Percentiles rank a stretch among this genome's conserved stretches.
phyloP scores from a whole-genome alignment of 2,797 vertebrate genomes.

The Chrosomus eos region DNA sequence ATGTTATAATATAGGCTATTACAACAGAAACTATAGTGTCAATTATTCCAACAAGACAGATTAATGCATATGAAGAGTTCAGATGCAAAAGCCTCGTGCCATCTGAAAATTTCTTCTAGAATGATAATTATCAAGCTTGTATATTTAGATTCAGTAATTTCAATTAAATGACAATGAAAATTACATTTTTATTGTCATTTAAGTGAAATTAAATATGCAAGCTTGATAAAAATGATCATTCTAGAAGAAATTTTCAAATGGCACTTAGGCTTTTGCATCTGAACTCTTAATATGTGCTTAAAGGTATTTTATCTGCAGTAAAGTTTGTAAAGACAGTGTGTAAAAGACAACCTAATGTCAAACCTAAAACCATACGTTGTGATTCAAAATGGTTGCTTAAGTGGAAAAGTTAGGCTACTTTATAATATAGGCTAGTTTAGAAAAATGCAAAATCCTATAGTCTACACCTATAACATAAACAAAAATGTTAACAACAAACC shows the following conservation, averaged over 20 bases:
- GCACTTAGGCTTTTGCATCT: too few species aligned
- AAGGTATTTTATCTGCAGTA: not conserved
- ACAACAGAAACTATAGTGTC: not conserved
- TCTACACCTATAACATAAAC: not conserved
- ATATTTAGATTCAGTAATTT: too few species aligned
- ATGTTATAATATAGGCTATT: not conserved
- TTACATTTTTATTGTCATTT: too few species aligned
- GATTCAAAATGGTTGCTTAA: not conserved
- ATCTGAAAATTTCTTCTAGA: too few species aligned
- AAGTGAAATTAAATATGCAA: too few species aligned
- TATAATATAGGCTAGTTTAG: not conserved
- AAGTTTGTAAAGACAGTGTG: not conserved
- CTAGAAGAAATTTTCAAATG: too few species aligned
- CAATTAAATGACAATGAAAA: too few species aligned
- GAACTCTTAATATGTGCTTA: constrained; percentile 5
- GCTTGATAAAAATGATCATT: too few species aligned
- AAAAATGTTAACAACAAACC: not conserved
- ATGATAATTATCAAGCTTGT: too few species aligned
- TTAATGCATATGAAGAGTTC: too few species aligned
- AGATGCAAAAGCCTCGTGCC: too few species aligned
- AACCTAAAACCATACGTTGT: not conserved
- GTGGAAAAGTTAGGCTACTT: not conserved
- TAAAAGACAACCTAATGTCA: not conserved
- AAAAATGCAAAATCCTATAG: not conserved
- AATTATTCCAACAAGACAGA: not conserved